A percentile compares a stretch with the other conserved stretches of the same genome.
phyloP scores from a whole-genome alignment of 2,113 vertebrate species.

The Protobothrops flavoviridis region DNA sequence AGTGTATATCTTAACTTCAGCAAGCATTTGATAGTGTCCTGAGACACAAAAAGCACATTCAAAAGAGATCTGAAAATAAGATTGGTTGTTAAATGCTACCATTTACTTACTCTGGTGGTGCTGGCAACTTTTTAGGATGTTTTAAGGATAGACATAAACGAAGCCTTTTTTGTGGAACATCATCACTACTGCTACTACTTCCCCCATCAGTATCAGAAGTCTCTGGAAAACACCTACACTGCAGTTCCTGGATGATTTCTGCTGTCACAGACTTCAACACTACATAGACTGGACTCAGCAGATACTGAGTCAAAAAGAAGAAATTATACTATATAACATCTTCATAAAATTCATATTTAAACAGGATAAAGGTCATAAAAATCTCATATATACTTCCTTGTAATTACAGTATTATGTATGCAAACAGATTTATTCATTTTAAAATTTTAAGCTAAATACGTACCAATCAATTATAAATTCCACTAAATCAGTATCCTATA shows the following conservation, averaged over 20 bases:
- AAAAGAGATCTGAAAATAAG: background rate
- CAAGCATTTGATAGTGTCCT: background rate
- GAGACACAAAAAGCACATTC: background rate
- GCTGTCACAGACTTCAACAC: constrained; percentile 76
- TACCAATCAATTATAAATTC: background rate
- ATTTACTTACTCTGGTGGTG: constrained; percentile 38
- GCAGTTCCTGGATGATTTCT: constrained; percentile 64
- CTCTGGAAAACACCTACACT: constrained; percentile 47
- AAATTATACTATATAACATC: constrained; percentile 2
- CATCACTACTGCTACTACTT: constrained; percentile 66
- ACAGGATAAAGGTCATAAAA: fast-evolving
- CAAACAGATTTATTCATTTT: background rate
- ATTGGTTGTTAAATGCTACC: background rate
- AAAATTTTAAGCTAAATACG: background rate
- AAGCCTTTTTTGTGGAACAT: constrained; percentile 72
- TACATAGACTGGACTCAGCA: constrained; percentile 82
- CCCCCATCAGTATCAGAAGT: constrained; percentile 58
- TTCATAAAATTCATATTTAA: background rate
- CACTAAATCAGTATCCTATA: background rate
- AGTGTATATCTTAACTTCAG: background rate
- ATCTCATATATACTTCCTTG: background rate
- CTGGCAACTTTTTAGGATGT: constrained; percentile 44
- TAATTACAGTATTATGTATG: background rate
- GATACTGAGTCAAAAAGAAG: constrained; percentile 71
- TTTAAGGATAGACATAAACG: constrained; percentile 67